These are phyloP conservation scores for Pollimyrus isidori DNA, from an alignment of 2,113 vertebrate genomes.

Conservation along the genomic window DNA sequence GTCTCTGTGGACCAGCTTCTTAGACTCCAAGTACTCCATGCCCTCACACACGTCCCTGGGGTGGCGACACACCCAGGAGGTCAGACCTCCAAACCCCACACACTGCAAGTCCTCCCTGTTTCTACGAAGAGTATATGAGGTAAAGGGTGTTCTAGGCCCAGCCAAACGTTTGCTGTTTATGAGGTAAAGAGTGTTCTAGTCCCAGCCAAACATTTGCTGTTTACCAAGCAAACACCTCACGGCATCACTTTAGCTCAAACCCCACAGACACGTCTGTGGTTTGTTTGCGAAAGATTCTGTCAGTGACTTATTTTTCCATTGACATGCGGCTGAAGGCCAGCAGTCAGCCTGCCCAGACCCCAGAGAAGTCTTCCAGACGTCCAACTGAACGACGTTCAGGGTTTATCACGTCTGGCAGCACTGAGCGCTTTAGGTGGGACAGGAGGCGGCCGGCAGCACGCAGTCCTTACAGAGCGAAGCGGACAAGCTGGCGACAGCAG, in stretches of 20 bases:
- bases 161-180: neutral
- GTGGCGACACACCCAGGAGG: neutral
- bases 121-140: neutral
- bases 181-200: neutral
- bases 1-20: conserved; percentile 85
- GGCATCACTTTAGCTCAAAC: neutral
- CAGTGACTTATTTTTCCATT: neutral
- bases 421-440: neutral
- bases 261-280: neutral
- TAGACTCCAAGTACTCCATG: conserved; percentile 86
- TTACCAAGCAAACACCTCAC: neutral
- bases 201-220: neutral
- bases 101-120: neutral
- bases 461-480: conserved; percentile 73
- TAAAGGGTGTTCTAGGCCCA: neutral
- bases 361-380: neutral
- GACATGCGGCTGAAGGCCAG: neutral
- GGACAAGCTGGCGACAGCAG: conserved; percentile 60
- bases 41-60: conserved; percentile 80
- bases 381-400: neutral
- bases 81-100: neutral
- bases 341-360: neutral
- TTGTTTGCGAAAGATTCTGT: neutral
- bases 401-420: neutral
- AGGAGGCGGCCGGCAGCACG: neutral